A percentile compares a stretch with the other conserved stretches of the same genome.
Evolutionary conservation across 1,140 invertebrate genomes (phyloP).

Genomic region (Aphidius ervi): DNA sequence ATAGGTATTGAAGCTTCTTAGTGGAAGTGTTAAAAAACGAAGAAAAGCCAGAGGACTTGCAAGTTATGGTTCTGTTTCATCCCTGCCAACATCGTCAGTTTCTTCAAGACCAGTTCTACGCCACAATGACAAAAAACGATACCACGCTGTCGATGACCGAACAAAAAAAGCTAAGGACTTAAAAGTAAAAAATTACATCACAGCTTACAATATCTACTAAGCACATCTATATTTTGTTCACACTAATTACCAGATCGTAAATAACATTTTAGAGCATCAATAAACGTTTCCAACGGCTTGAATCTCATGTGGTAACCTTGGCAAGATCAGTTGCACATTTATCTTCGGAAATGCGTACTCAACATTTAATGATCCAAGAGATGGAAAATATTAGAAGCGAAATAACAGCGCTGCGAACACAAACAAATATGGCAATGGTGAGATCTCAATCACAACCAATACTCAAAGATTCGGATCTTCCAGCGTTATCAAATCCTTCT

Average conservation of each 20-base stretch:
- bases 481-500: slow-evolving; percentile 74
- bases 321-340: slow-evolving; percentile 89
- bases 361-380: slow-evolving; percentile 86
- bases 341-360: slow-evolving; percentile 87
- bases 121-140: slow-evolving; percentile 58
- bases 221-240: too few relatives aligned
- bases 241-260: too few relatives aligned
- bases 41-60: slow-evolving; percentile 51
- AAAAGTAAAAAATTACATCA: slow-evolving; percentile 52
- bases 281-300: slow-evolving; percentile 82
- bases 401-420: slow-evolving; percentile 71
- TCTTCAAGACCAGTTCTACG: slow-evolving; percentile 65
- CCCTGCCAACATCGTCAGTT: slow-evolving; percentile 75
- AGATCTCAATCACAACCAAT: slow-evolving; percentile 55
- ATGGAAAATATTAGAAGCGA: slow-evolving; percentile 84
- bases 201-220: not conserved
- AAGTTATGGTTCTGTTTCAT: slow-evolving; percentile 74
- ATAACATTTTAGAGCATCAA: slow-evolving; percentile 66
- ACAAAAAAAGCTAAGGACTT: slow-evolving; percentile 73
- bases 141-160: slow-evolving; percentile 55
- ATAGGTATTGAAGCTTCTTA: slow-evolving; percentile 74
- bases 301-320: slow-evolving; percentile 88
- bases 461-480: slow-evolving; percentile 57
- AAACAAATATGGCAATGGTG: slow-evolving; percentile 60
- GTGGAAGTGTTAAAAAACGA: slow-evolving; percentile 63